A percentile compares a stretch with the other conserved stretches of the same genome.
Evolutionary conservation across 1,140 invertebrate species (phyloP).

Genomic region (Drosophila nikananu): DNA sequence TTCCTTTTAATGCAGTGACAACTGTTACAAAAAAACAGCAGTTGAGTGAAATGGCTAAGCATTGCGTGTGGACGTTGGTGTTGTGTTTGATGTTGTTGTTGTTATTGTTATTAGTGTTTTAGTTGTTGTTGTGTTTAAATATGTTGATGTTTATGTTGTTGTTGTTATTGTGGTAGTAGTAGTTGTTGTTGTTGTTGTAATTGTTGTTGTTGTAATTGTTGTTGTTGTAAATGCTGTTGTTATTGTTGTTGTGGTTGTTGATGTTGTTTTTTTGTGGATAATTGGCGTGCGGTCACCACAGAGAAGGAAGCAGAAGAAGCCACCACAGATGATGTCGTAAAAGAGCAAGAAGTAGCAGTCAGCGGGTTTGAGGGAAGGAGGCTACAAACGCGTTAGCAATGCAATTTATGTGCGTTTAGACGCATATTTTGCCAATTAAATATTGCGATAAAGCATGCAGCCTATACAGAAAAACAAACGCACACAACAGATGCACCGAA

Average conservation of each 20-base stretch:
- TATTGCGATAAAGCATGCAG: slow-evolving; percentile 85
- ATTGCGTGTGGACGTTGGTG: slow-evolving; percentile 71
- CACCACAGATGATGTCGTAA: slow-evolving; percentile 33
- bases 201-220: slow-evolving; percentile 15
- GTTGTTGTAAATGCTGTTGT: slow-evolving; percentile 15
- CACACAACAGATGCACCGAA: slow-evolving; percentile 21
- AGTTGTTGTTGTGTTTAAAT: slow-evolving; percentile 23
- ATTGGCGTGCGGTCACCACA: slow-evolving; percentile 53
- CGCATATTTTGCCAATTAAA: slow-evolving; percentile 85
- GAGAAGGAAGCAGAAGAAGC: slow-evolving; percentile 1
- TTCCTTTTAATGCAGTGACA: not conserved
- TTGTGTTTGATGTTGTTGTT: slow-evolving; percentile 12
- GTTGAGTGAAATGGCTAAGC: slow-evolving; percentile 77
- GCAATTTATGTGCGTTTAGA: slow-evolving; percentile 85
- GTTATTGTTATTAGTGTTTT: slow-evolving; percentile 24
- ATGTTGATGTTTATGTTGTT: slow-evolving; percentile 30
- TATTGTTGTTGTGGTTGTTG: slow-evolving; percentile 30
- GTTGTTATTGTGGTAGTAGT: slow-evolving; percentile 4
- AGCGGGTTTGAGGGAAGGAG: slow-evolving; percentile 18
- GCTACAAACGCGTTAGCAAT: slow-evolving; percentile 81
- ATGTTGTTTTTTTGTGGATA: slow-evolving; percentile 39
- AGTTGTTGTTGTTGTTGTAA: slow-evolving; percentile 11
- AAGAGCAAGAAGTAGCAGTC: not conserved
- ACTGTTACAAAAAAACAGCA: slow-evolving; percentile 50
- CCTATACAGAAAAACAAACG: slow-evolving; percentile 52